Evolutionary conservation across 2,888 invertebrate genomes (phyloP).

Genomic region (Miltochrista miniata): DNA sequence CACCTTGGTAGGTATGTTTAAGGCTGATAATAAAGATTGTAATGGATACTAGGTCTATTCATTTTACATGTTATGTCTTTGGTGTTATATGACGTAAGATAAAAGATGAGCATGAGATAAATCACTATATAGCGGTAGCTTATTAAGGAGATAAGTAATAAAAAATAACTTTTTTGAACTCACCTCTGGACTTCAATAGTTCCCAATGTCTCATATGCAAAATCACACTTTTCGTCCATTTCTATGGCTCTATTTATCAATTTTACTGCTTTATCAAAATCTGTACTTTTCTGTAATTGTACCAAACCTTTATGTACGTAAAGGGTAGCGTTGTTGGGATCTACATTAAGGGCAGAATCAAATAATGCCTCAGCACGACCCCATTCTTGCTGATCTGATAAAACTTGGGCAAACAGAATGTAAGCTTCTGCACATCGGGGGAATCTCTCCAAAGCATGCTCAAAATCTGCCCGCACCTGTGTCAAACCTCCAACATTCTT

Average conservation of each 20-base stretch:
- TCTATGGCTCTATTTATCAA: slow-evolving; percentile 92
- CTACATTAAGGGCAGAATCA: slow-evolving; percentile 90
- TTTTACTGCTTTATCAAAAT: slow-evolving; percentile 90
- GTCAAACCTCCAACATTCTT: slow-evolving; percentile 85
- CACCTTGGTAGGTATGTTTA: slow-evolving; percentile 6
- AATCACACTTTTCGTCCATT: slow-evolving; percentile 95
- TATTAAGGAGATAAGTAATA: not conserved
- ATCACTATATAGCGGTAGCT: slow-evolving; percentile 4
- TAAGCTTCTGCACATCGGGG: slow-evolving; percentile 94
- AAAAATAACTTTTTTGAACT: slow-evolving; percentile 31
- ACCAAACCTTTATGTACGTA: slow-evolving; percentile 94
- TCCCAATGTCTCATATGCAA: slow-evolving; percentile 97
- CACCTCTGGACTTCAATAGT: slow-evolving; percentile 97
- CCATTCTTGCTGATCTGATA: slow-evolving; percentile 93
- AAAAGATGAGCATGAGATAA: slow-evolving; percentile 7
- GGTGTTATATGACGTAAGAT: slow-evolving; percentile 2
- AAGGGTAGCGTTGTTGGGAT: slow-evolving; percentile 93
- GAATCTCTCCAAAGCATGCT: slow-evolving; percentile 89
- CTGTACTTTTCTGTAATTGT: slow-evolving; percentile 92
- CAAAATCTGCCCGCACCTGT: slow-evolving; percentile 88
- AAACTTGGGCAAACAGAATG: slow-evolving; percentile 94
- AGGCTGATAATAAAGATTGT: slow-evolving; percentile 32
- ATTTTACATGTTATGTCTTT: slow-evolving; percentile 1
- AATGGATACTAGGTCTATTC: slow-evolving; percentile 22
- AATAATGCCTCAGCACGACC: slow-evolving; percentile 92